Conservation (phyloP, 2,888 invertebrate species). For the Hemaris fuciformis region DNA sequence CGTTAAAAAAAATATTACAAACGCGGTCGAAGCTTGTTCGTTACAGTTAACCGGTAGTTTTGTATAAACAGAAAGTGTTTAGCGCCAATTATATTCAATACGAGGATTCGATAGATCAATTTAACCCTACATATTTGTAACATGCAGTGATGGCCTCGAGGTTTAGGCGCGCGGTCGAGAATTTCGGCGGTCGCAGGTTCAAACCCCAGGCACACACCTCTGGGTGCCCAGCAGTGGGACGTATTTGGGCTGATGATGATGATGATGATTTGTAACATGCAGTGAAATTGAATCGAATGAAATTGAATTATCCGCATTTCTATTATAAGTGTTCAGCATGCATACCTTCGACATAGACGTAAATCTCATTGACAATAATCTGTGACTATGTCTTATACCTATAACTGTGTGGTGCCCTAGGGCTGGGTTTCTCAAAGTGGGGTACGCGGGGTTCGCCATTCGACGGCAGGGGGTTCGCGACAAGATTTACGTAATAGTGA, state of each 20-base stretch:
- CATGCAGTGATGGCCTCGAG: neutral
- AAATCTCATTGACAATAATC: neutral
- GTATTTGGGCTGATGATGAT: too few relatives aligned
- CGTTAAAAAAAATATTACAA: neutral
- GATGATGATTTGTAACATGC: neutral
- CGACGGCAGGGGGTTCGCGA: too few relatives aligned
- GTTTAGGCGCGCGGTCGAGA: too few relatives aligned
- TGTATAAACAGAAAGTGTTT: neutral
- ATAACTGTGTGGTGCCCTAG: too few relatives aligned
- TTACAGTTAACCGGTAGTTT: conserved; percentile 7
- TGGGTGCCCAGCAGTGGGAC: too few relatives aligned
- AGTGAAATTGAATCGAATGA: neutral
- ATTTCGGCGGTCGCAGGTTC: too few relatives aligned
- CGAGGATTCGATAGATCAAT: neutral
- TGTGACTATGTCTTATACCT: too few relatives aligned
- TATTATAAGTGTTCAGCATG: neutral
- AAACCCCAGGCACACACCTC: too few relatives aligned
- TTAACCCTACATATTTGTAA: neutral
- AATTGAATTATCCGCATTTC: neutral
- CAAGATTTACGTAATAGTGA: too few relatives aligned
- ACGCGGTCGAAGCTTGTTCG: neutral
- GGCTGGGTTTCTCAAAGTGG: too few relatives aligned
- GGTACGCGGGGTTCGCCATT: too few relatives aligned
- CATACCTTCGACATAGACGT: neutral
- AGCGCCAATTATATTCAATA: conserved; percentile 8